Base-by-base conservation (phyloP, 2,888 invertebrate species). In the Dilophus febrilis region DNA sequence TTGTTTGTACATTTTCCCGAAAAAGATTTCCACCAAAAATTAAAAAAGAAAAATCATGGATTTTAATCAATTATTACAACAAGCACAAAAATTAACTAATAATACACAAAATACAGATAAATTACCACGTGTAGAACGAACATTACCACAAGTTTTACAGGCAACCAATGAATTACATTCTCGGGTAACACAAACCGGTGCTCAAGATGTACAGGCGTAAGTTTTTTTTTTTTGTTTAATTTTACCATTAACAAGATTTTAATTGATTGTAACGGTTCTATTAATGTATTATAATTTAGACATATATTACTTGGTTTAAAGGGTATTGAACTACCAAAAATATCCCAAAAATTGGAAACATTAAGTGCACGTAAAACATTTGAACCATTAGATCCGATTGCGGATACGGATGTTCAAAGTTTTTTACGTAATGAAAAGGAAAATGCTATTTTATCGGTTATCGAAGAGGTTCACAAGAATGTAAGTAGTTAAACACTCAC, bases 241-340 rank as follows among this genome's bases (percentile, higher is more conserved):
- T 17, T 8, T 18, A 27, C 30, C 14, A 32, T 11, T 18, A 13
- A 42, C 8, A 44, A 38, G 31, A 19, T 35, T 40, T 28, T 32
- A 34, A 27, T 29, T 37, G 27, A 26, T 42, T n/a, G 36, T 2
- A 27, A 8, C 27, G 27, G 27, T n/a, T 16, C 26, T 37, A 17
- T 41, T 13, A 40, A 33, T 12, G 34, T 32, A 40, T 28, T 37
- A 41, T 13, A 30, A 31, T 64, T 11, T 57, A 91, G 91, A 0
- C 87, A 92, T 50, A 72, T 92, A 32, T 62, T 95, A 40, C 70
- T 95, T 48, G 92, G 92, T 1, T 83, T 90, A 0, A 82, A 84
- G 64, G 94, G 94, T 4, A 81, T 91, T 48, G 94, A 94, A 64
- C 65, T 95, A 37, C 87, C 90, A n/a, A 84, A 85, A 64, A 81